A percentile compares a stretch with the other conserved stretches of the same genome.
Evolutionary conservation across 2,113 vertebrate genomes (phyloP).

Genomic region (Mus musculus): DNA sequence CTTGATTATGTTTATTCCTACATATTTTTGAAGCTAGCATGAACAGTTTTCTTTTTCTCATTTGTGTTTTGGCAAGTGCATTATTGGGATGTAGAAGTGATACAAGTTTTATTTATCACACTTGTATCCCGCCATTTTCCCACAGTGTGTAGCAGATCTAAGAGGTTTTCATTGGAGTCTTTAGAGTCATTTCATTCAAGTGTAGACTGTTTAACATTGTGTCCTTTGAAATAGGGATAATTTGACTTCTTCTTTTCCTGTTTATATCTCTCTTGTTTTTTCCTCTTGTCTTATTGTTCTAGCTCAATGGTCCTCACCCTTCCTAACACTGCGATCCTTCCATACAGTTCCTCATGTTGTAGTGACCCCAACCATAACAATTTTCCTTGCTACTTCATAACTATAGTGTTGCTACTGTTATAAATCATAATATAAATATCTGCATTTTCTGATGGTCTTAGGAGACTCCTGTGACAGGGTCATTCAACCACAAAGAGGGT

Average conservation of each 20-base stretch:
- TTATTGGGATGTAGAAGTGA: background rate
- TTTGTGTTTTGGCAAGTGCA: background rate
- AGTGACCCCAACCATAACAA: no score
- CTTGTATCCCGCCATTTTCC: background rate
- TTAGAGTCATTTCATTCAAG: background rate
- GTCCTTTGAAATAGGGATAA: background rate
- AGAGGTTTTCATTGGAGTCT: background rate
- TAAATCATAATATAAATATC: no score
- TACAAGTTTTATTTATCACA: background rate
- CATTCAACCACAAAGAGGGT: background rate
- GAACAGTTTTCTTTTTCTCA: background rate
- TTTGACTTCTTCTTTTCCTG: background rate
- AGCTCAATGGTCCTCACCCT: background rate
- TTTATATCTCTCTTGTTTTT: background rate
- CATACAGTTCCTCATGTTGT: background rate
- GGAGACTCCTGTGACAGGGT: background rate
- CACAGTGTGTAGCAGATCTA: background rate
- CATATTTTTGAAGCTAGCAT: background rate
- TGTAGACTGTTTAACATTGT: background rate
- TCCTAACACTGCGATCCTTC: background rate
- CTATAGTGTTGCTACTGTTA: no score
- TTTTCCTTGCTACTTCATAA: no score
- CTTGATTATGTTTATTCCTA: background rate
- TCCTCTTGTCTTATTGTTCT: background rate
- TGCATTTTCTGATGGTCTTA: no score